Base-by-base conservation (phyloP, 1,140 invertebrate genomes). In the Drosophila nigrodunni region DNA sequence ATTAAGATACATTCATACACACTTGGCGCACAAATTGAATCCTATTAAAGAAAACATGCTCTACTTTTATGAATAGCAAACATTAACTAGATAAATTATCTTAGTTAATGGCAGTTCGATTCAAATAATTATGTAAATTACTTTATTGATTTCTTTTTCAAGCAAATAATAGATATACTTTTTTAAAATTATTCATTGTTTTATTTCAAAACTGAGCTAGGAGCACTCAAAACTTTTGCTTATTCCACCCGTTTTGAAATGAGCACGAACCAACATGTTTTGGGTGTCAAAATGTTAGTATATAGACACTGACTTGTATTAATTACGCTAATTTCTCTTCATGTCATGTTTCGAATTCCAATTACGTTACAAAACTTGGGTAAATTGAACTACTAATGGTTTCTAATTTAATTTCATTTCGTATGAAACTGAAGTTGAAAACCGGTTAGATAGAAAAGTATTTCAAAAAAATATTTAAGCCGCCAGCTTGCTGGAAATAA, bases 1-100 rank as follows among this genome's bases (percentile, higher is more conserved):
- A 73, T 74, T 60, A 61, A 69, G 41, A 74, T 61, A 69, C 49
- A 60, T 74, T 49, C 65, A 74, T 61, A 69, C 49, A 60, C 68
- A 55, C 65, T 69, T 69, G 61, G 68, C 67, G 34, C 47, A 15
- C 65, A 74, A 74, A 74, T 72, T 49, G 62, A 58, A 50, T 59
- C 41, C 49, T 58, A 74, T 74, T 74, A 62, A 62, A 62, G 41
- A 44, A 68, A 74, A 61, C 54, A 41, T 47, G 21, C 41, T 39
- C 11, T n/a, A 62, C 25, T 46, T 70, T 54, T 30, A 21, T 52
- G 67, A 39, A 13, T 39, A 49, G 7, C 52, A 37, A 55, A 7
- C 9, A 61, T 25, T 30, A 30, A 30, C 3, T 18, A 25, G 65
- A 21, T 46, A 55, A 35, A 46, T 66, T 66, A 25, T 7, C 13